Evolutionary conservation across 2,797 vertebrate genomes (phyloP).

Genomic region (Anabas testudineus): DNA sequence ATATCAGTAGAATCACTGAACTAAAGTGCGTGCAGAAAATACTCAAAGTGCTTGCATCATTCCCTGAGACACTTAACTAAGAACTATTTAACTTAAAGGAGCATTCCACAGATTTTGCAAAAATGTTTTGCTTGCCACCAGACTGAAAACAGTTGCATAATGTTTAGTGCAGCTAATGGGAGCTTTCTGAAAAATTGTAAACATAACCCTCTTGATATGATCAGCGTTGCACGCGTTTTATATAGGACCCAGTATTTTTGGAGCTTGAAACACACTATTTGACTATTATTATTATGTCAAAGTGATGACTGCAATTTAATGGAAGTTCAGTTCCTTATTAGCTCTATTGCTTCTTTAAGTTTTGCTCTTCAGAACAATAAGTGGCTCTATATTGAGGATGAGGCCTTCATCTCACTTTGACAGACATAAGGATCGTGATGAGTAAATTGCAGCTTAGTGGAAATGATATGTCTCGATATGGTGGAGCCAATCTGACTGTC

Average conservation of each 20-base stretch:
- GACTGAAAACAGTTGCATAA: too few species aligned
- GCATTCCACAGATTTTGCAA: not conserved
- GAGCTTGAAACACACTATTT: too few species aligned
- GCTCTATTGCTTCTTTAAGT: not conserved
- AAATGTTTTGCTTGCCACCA: slow-evolving; percentile 5
- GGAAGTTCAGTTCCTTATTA: not conserved
- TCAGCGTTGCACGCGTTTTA: too few species aligned
- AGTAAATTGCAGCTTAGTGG: not conserved
- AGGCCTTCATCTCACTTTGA: not conserved
- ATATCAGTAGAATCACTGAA: not conserved
- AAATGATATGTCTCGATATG: too few species aligned
- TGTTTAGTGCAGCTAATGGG: too few species aligned
- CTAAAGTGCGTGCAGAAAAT: not conserved
- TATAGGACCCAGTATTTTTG: too few species aligned
- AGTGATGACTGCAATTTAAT: not conserved
- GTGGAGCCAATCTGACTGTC: too few species aligned
- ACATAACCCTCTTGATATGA: too few species aligned
- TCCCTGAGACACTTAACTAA: slow-evolving; percentile 9
- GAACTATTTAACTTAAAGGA: not conserved
- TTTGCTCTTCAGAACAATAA: not conserved
- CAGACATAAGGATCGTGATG: not conserved
- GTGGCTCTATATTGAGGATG: not conserved
- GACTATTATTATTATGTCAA: too few species aligned
- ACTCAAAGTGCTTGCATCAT: not conserved
- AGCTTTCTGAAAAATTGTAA: too few species aligned